Conservation (phyloP, 2,888 invertebrate genomes). For the Polylopha cassiicola region DNA sequence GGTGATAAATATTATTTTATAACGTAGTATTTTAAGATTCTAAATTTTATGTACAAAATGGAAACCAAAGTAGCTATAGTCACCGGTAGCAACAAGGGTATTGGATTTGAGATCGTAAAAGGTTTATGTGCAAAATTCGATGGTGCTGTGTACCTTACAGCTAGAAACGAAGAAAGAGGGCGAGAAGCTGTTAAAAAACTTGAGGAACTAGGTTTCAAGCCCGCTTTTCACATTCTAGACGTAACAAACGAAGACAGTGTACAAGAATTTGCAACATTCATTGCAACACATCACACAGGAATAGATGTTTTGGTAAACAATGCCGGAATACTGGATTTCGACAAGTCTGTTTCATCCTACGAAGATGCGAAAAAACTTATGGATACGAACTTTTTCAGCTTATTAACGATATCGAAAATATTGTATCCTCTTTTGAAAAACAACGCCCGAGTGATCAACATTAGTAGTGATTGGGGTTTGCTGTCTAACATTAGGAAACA, state of each 20-base stretch:
- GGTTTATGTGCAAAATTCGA: constrained; percentile 81
- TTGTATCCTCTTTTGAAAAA: constrained; percentile 83
- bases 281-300: constrained; percentile 80
- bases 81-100: constrained; percentile 67
- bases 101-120: constrained; percentile 70
- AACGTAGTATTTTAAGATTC: constrained; percentile 48
- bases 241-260: constrained; percentile 80
- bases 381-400: constrained; percentile 83
- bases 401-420: constrained; percentile 79
- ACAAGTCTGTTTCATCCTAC: constrained; percentile 78
- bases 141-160: constrained; percentile 85
- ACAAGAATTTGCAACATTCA: constrained; percentile 73
- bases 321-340: constrained; percentile 84
- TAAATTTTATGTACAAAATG: constrained; percentile 64
- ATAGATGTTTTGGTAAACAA: constrained; percentile 87
- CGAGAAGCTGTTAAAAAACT: constrained; percentile 78
- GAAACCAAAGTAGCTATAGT: constrained; percentile 74
- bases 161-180: constrained; percentile 80
- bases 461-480: constrained; percentile 80
- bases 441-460: constrained; percentile 85
- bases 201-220: constrained; percentile 74
- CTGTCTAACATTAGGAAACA: constrained; percentile 68
- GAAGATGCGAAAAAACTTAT: constrained; percentile 84
- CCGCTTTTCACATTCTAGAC: constrained; percentile 84
- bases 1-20: constrained; percentile 44